Evolutionary conservation across 2,797 vertebrate species (phyloP).

Genomic region (Pseudochaenichthys georgianus): DNA sequence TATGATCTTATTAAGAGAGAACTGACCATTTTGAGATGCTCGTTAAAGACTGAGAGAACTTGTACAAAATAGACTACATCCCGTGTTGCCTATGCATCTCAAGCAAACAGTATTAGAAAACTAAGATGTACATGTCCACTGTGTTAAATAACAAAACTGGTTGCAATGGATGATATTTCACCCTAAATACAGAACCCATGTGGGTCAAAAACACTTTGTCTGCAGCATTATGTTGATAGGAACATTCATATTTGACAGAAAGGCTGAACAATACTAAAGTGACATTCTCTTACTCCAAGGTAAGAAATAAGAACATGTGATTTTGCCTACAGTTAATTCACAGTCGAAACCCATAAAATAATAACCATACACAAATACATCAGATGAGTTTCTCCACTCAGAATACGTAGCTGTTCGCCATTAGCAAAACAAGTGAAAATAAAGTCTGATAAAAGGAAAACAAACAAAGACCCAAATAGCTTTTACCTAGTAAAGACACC

Average conservation of each 20-base stretch:
- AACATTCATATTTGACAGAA: constrained; percentile 81
- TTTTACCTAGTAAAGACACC: constrained; percentile 39
- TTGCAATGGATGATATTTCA: constrained; percentile 51
- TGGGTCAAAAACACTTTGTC: constrained; percentile 68
- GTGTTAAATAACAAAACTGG: constrained; percentile 48
- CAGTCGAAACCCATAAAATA: constrained; percentile 72
- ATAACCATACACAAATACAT: constrained; percentile 49
- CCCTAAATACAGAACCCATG: constrained; percentile 61
- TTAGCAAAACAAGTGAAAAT: constrained; percentile 38
- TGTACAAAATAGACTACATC: constrained; percentile 53
- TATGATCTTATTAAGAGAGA: constrained; percentile 14
- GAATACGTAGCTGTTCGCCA: constrained; percentile 35
- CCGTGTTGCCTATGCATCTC: constrained; percentile 17
- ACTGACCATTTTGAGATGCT: background rate
- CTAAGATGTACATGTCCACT: constrained; percentile 18
- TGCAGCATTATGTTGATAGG: constrained; percentile 75
- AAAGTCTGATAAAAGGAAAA: constrained; percentile 47
- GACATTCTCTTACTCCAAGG: constrained; percentile 76
- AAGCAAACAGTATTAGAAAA: constrained; percentile 37
- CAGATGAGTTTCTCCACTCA: constrained; percentile 53
- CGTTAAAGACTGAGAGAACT: constrained; percentile 29
- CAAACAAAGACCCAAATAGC: constrained; percentile 41
- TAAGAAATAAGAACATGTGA: constrained; percentile 66
- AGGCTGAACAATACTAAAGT: constrained; percentile 80
- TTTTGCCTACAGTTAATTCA: constrained; percentile 73